Percentiles rank a stretch among this genome's conserved stretches.
Evolutionary conservation across 1,140 invertebrate species (phyloP).

Genomic region (Bicyclus anynana): DNA sequence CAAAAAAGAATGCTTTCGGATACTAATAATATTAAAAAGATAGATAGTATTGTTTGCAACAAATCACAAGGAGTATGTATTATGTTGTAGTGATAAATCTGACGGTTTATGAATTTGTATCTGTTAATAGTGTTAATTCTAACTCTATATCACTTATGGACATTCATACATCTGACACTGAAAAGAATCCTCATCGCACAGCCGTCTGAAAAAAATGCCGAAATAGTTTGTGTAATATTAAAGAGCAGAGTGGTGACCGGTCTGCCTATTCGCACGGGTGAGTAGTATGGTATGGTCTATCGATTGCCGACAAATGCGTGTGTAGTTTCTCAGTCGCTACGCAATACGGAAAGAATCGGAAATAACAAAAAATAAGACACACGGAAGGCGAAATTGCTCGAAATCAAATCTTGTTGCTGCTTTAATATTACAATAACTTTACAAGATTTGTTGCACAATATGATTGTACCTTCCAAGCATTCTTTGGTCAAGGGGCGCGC

Average conservation of each 20-base stretch:
- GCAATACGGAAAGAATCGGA: constrained; percentile 31
- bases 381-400: constrained; percentile 66
- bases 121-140: constrained; percentile 74
- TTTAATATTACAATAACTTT: constrained; percentile 77
- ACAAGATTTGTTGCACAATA: constrained; percentile 77
- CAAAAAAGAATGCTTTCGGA: constrained; percentile 26
- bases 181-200: constrained; percentile 70
- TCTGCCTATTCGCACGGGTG: constrained; percentile 4
- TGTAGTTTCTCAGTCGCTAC: constrained; percentile 64
- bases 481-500: constrained; percentile 63
- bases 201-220: constrained; percentile 71
- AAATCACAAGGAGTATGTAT: constrained; percentile 16
- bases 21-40: constrained; percentile 10
- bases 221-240: constrained; percentile 75
- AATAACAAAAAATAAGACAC: constrained; percentile 54
- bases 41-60: constrained; percentile 13
- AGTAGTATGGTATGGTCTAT: background rate
- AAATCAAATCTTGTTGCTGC: constrained; percentile 70
- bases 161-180: constrained; percentile 74
- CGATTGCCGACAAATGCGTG: constrained; percentile 49
- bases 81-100: constrained; percentile 22
- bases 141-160: constrained; percentile 66
- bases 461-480: constrained; percentile 76
- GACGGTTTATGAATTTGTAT: constrained; percentile 59
- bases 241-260: constrained; percentile 49